Base-by-base conservation (phyloP, 1,140 invertebrate genomes). In the Andricus grossulariae region DNA sequence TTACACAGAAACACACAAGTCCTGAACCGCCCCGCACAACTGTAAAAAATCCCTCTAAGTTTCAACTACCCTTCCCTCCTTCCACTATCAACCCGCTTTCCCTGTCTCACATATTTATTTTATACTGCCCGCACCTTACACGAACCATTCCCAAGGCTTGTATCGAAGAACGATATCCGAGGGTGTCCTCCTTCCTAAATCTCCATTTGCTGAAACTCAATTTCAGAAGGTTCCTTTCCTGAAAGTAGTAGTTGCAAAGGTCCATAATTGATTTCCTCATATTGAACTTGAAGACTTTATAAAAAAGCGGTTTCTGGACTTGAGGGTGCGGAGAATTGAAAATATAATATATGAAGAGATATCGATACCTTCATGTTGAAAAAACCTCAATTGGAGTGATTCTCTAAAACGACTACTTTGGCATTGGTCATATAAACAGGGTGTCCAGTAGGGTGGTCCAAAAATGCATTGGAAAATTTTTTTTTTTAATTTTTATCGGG, bases 41-140 rank as follows among this genome's bases (percentile, higher is more conserved):
- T 73, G 70, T 73, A 75, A 74, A 79, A 73, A 73, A 72, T 78
- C 73, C 79, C 77, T 78, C 80, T 75, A 60, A 60, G 25, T 60
- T 60, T 60, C 57, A 60, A 60, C 77, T 77, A 51, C 73, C 74
- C 72, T 74, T 55, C 54, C 74, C 71, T 54, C 73, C 78, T 57
- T 75, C 50, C 74, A n/a, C 73, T 60, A 74, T 74, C 50, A 50
- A 71, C 78, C 76, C 72, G 73, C 78, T 60, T 76, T 78, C 72
- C 71, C 57, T 79, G 76, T 78, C 81, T 82, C 82, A 80, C 79
- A 87, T 87, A 87, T 87, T 87, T 87, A 87, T 87, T 86, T 87
- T 86, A 86, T 86, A 85, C 80, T 80, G 79, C 66, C 82, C 78
- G 74, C 82, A 80, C 81, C 57, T 60, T 32, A 50, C 78, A 72